Percentiles rank a stretch among this genome's conserved stretches.
Conservation (phyloP, 2,888 invertebrate genomes). For the Rhaphigaster nebulosa region DNA sequence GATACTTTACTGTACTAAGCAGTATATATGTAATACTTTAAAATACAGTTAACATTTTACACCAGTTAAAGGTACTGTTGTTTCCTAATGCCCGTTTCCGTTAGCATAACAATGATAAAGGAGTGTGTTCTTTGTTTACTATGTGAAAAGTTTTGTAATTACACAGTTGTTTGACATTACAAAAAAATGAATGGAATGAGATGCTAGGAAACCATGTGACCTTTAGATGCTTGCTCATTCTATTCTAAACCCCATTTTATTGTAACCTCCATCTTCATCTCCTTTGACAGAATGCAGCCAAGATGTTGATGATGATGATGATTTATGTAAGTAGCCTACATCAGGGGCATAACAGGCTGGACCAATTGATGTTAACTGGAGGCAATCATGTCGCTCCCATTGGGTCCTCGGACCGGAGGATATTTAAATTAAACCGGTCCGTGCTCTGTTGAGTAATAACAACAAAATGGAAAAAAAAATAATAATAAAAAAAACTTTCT, state of each 20-base stretch:
- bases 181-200: background rate
- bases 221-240: background rate
- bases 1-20: too few species aligned
- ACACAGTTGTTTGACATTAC: background rate
- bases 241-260: background rate
- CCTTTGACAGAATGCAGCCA: background rate
- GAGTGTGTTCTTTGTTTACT: background rate
- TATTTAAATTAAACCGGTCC: conserved; percentile 37
- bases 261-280: background rate
- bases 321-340: background rate
- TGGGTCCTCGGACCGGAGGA: background rate
- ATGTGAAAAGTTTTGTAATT: background rate
- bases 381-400: conserved; percentile 26
- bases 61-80: background rate
- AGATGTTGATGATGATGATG: background rate
- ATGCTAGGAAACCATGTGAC: background rate
- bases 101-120: too few species aligned
- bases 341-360: background rate
- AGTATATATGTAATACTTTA: too few species aligned
- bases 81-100: background rate
- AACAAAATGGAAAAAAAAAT: background rate
- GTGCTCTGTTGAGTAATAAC: background rate
- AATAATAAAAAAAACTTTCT: background rate
- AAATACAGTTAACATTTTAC: too few species aligned
- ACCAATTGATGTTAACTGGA: background rate